Evolutionary conservation across 2,113 vertebrate species (phyloP).

Genomic region (Macquaria ambigua): DNA sequence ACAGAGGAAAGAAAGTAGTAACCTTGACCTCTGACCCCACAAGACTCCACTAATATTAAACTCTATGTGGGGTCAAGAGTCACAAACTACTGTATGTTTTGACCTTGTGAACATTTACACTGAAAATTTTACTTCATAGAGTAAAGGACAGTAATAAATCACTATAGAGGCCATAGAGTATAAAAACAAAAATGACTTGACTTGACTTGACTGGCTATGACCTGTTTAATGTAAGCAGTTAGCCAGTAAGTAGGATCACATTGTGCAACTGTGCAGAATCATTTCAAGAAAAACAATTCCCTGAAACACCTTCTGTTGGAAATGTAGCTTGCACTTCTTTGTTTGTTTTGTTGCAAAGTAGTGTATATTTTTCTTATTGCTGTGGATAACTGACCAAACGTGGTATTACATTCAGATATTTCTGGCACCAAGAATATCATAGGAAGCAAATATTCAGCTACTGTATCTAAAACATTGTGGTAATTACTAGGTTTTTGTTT

Average conservation of each 20-base stretch:
- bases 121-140: background rate
- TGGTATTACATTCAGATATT: background rate
- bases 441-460: background rate
- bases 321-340: background rate
- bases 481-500: background rate
- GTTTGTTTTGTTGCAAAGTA: background rate
- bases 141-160: background rate
- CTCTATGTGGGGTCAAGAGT: background rate
- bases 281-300: background rate
- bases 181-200: no score
- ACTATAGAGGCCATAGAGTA: no score
- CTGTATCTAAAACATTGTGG: background rate
- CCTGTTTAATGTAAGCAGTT: background rate
- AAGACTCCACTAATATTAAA: background rate
- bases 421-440: no score
- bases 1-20: conserved; percentile 40
- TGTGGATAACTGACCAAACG: background rate
- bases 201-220: background rate
- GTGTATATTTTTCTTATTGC: background rate
- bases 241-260: background rate
- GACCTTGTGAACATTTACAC: background rate
- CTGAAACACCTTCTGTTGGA: background rate
- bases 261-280: background rate
- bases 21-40: conserved; percentile 57
- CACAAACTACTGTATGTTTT: background rate